A percentile compares a stretch with the other conserved stretches of the same genome.
Conservation (phyloP, 2,888 invertebrate species). For the Philereme transversata region DNA sequence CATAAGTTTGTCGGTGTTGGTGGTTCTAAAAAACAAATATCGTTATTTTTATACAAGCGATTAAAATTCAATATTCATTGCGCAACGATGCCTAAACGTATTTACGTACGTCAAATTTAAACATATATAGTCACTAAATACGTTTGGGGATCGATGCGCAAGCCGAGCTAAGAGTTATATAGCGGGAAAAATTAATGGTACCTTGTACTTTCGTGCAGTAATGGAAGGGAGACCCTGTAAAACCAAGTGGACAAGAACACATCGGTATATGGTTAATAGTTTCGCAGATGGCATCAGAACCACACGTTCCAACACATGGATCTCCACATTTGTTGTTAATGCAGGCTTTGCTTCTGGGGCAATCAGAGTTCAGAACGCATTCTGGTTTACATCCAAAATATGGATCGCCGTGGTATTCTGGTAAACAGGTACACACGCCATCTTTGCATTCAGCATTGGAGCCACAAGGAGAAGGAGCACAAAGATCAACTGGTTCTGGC, state of each 20-base stretch:
- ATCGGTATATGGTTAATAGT: conserved; percentile 88
- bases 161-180: background rate
- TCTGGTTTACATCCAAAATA: conserved; percentile 90
- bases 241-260: conserved; percentile 87
- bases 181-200: conserved; percentile 35
- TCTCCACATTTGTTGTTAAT: conserved; percentile 88
- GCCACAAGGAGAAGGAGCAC: conserved; percentile 89
- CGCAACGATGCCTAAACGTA: no score
- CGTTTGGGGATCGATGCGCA: no score
- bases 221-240: conserved; percentile 86
- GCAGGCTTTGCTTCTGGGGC: conserved; percentile 87
- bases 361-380: conserved; percentile 90
- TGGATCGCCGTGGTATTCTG: conserved; percentile 90
- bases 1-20: conserved; percentile 58
- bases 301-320: conserved; percentile 89
- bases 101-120: no score
- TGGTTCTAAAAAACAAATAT: conserved; percentile 50
- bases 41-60: conserved; percentile 1
- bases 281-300: conserved; percentile 82
- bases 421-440: conserved; percentile 88
- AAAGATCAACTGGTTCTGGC: conserved; percentile 79
- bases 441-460: conserved; percentile 85
- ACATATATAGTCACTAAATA: no score
- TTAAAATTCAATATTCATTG: background rate
- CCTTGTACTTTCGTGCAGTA: conserved; percentile 78